phyloP scores from a whole-genome alignment of 2,113 vertebrate genomes.

The Carlito syrichta region DNA sequence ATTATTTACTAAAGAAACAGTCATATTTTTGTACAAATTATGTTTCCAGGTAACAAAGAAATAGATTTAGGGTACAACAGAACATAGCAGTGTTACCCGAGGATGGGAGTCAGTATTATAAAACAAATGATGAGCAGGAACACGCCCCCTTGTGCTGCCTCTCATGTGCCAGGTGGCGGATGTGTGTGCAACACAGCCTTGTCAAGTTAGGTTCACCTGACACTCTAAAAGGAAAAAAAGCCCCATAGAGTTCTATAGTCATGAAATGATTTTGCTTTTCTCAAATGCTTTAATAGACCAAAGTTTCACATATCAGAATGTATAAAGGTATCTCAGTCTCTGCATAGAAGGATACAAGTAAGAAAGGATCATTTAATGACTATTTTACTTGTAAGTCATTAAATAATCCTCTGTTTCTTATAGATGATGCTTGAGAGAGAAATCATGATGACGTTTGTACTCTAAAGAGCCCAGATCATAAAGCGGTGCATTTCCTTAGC shows the following conservation, averaged over 20 bases:
- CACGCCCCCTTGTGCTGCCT: not conserved
- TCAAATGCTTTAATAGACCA: conserved; percentile 64
- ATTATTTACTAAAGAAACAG: conserved; percentile 85
- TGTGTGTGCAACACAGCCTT: not conserved
- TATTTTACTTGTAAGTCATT: not conserved
- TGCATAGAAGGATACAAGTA: not conserved
- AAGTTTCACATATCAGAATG: conserved; percentile 65
- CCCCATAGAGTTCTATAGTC: not conserved
- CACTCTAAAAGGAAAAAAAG: not conserved
- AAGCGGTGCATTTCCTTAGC: not conserved
- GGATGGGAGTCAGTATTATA: conserved; percentile 76
- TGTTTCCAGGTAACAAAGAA: conserved; percentile 75
- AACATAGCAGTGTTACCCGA: conserved; percentile 74
- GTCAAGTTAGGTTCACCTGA: not conserved
- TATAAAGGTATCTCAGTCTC: conserved; percentile 37
- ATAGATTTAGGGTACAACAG: conserved; percentile 62
- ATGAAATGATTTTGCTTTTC: conserved; percentile 40
- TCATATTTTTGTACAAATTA: conserved; percentile 85
- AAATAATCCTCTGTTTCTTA: not conserved
- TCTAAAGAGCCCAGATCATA: not conserved
- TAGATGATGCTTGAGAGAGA: not conserved
- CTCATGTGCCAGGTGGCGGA: not conserved
- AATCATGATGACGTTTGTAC: not conserved
- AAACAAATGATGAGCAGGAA: not conserved
- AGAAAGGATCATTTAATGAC: conserved; percentile 20